Conservation (phyloP, 2,113 vertebrate genomes). For the Pollimyrus isidori region DNA sequence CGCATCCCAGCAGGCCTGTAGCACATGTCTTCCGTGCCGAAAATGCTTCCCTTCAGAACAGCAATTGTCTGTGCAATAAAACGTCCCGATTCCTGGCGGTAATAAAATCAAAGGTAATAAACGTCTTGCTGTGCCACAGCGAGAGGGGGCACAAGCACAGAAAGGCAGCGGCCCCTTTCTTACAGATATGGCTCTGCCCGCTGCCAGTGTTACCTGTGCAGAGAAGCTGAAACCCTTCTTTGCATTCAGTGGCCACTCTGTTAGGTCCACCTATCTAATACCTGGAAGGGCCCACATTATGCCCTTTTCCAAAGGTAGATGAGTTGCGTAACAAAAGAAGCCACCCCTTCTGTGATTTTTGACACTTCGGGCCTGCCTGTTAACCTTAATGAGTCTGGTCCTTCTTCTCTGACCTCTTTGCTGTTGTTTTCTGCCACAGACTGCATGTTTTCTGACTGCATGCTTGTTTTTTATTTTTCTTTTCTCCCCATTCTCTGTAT, state of each 20-base stretch:
- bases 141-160: neutral
- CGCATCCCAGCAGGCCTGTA: neutral
- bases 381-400: neutral
- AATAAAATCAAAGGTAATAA: constrained; percentile 17
- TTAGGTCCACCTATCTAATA: neutral
- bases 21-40: neutral
- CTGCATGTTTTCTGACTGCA: neutral
- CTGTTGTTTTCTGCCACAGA: neutral
- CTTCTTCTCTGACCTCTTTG: neutral
- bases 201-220: neutral
- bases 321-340: neutral
- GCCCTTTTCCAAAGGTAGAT: neutral
- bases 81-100: constrained; percentile 8
- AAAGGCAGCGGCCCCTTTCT: neutral
- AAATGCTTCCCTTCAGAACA: constrained; percentile 12
- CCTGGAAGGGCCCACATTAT: neutral
- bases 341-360: neutral
- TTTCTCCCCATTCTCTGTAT: neutral
- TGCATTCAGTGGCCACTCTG: neutral
- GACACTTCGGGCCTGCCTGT: neutral
- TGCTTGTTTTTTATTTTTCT: neutral
- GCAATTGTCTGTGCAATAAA: constrained; percentile 17
- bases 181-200: neutral
- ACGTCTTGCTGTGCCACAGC: neutral
- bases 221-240: too few relatives aligned